Base-by-base conservation (phyloP, 2,888 invertebrate species). In the Erebia ligea region DNA sequence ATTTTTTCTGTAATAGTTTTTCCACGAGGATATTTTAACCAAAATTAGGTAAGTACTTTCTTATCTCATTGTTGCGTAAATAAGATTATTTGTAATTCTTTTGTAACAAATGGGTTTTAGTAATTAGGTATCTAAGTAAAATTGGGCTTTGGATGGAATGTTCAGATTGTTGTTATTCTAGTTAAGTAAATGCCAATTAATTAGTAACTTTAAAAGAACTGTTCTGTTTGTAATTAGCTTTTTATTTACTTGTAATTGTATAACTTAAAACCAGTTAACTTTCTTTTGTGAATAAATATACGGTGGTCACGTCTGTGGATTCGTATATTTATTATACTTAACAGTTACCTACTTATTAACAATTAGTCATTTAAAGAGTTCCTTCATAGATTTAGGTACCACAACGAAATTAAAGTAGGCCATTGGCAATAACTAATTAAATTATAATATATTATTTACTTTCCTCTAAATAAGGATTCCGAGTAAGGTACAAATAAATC, bases 121-220 rank as follows among this genome's bases (percentile, higher is more conserved):
- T 57, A 54, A n/a, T n/a, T 63, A 63, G 15, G 17, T 45, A 63
- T 25, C 15, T 17, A 34, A 34, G 17, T 52, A 52, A 52, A 48
- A 63, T 50, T 63, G 13, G 64, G 17, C 13, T 40, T 52, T 17
- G 17, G 54, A 64, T 64, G 64, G 52, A 64, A 64, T 64, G 25
- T 21, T 17, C n/a, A 52, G 54, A 54, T 34, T 40, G 6, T 34
- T 64, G 34, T 11, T 25, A n/a, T 34, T 64, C 54, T 54, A 54
- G 34, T 64, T 64, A 17, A n/a, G n/a, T n/a, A n/a, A 25, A 64
- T n/a, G 19, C n/a, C 11, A 64, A 64, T 64, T 34, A 63, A 63
- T 61, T 45, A 61, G 19, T 42, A 42, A 19, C 58, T 58, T 58
- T 11, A n/a, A 11, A 42, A 61, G 19, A 40, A 57, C n/a, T 40